Evolutionary conservation across 1,140 invertebrate species (phyloP).

Genomic region (Dreissena rostriformis): DNA sequence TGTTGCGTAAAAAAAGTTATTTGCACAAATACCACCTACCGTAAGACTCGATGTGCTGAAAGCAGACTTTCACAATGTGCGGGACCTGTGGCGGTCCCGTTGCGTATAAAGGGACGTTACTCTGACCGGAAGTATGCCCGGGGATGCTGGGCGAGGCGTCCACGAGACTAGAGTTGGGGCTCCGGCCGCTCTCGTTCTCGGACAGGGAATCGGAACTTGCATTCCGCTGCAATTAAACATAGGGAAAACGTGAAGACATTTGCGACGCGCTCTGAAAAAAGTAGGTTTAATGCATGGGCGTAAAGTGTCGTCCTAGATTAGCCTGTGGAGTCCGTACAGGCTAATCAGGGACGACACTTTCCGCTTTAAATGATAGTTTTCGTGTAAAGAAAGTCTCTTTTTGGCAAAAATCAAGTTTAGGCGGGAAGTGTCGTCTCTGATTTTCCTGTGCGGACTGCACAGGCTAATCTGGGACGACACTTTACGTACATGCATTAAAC

Average conservation of each 20-base stretch:
- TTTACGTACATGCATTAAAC: too few relatives aligned
- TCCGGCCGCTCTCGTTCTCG: slow-evolving; percentile 72
- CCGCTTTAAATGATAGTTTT: too few relatives aligned
- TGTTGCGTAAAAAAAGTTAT: neutral
- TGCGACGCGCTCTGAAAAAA: neutral
- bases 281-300: too few relatives aligned
- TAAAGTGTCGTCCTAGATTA: too few relatives aligned
- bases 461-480: too few relatives aligned
- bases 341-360: too few relatives aligned
- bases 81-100: slow-evolving; percentile 82
- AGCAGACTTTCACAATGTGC: slow-evolving; percentile 88
- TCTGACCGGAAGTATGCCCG: slow-evolving; percentile 44
- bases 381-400: too few relatives aligned
- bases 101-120: slow-evolving; percentile 56
- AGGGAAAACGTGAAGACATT: neutral
- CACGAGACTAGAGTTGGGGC: slow-evolving; percentile 75
- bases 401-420: too few relatives aligned
- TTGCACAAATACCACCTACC: slow-evolving; percentile 81
- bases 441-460: too few relatives aligned
- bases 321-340: too few relatives aligned
- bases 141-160: slow-evolving; percentile 72
- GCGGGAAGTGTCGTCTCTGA: too few relatives aligned
- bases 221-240: slow-evolving; percentile 64
- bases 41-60: slow-evolving; percentile 89
- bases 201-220: slow-evolving; percentile 75